Percentiles rank a stretch among this genome's conserved stretches.
Evolutionary conservation across 2,113 vertebrate genomes (phyloP).

Genomic region (Promerops cafer): DNA sequence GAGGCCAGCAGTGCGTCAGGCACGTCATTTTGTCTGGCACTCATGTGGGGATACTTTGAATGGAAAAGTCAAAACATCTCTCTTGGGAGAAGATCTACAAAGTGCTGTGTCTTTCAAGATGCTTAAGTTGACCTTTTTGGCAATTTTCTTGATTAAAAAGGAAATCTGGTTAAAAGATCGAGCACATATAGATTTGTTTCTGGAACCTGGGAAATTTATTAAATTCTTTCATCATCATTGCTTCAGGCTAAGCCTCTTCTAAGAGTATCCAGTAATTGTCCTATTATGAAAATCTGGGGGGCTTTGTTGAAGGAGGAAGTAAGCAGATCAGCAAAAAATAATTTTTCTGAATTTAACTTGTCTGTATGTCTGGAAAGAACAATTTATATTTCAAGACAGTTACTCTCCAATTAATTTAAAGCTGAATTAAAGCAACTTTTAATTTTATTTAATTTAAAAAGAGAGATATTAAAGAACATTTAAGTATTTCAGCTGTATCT

Average conservation of each 20-base stretch:
- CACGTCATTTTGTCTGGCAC: neutral
- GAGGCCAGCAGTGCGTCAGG: rapidly evolving
- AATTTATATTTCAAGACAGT: neutral
- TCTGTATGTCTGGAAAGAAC: neutral
- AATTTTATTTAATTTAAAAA: neutral
- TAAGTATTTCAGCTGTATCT: neutral
- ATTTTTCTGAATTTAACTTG: neutral
- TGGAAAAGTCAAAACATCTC: neutral
- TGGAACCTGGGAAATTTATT: conserved; percentile 5
- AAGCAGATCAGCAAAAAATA: neutral
- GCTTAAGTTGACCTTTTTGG: neutral
- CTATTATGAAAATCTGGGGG: neutral
- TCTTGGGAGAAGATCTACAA: neutral
- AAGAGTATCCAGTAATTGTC: neutral
- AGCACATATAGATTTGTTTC: neutral
- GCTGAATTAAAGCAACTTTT: neutral
- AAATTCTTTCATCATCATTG: neutral
- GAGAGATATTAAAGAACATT: neutral
- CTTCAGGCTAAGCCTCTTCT: neutral
- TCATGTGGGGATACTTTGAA: neutral
- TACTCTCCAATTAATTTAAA: neutral
- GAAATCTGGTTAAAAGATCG: neutral
- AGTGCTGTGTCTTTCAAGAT: neutral
- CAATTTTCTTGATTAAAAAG: neutral
- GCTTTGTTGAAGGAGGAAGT: neutral